Conservation (phyloP, 2,888 invertebrate species). For the Acleris cristana region DNA sequence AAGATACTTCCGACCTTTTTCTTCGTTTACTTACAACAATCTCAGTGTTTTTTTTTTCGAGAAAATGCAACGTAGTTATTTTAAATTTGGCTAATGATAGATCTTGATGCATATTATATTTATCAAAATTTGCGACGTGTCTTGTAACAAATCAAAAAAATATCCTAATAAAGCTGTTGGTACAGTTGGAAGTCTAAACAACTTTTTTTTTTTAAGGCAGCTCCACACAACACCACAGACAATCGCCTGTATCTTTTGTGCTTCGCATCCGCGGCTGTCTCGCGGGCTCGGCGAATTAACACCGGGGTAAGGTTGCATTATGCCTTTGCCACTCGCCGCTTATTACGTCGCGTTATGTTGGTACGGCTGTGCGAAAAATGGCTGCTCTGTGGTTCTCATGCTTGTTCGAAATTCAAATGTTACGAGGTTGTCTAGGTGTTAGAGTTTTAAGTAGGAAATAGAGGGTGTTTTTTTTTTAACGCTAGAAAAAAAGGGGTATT, state of each 20-base stretch:
- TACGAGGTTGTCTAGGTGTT: too few species aligned
- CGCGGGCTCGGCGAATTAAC: constrained; percentile 77
- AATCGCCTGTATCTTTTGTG: constrained; percentile 70
- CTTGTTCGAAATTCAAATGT: constrained; percentile 4
- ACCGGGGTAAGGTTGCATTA: constrained; percentile 67
- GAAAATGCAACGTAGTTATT: too few species aligned
- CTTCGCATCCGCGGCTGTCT: constrained; percentile 74
- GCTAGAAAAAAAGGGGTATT: background rate
- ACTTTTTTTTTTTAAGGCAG: constrained; percentile 26
- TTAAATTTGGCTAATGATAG: too few species aligned
- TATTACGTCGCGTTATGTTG: constrained; percentile 25
- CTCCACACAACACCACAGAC: constrained; percentile 51
- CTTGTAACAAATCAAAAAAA: too few species aligned
- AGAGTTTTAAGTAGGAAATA: background rate
- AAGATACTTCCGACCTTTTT: too few species aligned
- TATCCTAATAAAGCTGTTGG: too few species aligned
- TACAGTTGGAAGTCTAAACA: too few species aligned
- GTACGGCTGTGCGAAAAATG: constrained; percentile 16
- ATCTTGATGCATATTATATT: too few species aligned
- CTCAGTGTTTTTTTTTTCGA: too few species aligned
- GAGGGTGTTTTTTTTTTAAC: background rate
- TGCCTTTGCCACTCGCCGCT: constrained; percentile 59
- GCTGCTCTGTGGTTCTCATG: constrained; percentile 3
- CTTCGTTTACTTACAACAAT: too few species aligned
- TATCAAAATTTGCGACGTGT: too few species aligned